A percentile compares a stretch with the other conserved stretches of the same genome.
Conservation (phyloP, 2,797 vertebrate genomes). For the Euthynnus affinis region DNA sequence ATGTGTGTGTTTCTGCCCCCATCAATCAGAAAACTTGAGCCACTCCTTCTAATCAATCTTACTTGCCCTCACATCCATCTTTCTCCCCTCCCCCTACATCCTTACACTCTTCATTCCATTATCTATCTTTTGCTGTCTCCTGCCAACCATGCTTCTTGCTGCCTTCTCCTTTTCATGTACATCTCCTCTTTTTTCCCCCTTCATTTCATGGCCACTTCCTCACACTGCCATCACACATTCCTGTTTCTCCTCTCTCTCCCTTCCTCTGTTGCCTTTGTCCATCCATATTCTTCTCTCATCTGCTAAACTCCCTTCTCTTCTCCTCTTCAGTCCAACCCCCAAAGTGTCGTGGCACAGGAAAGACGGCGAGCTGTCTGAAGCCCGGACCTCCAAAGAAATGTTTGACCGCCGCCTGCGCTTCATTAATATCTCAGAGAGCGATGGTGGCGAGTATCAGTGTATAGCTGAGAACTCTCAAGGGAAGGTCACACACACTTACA, state of each 20-base stretch:
- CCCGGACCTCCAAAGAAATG: constrained; percentile 82
- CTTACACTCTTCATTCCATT: constrained; percentile 21
- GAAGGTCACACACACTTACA: constrained; percentile 84
- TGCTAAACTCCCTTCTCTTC: not conserved
- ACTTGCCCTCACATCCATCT: constrained; percentile 42
- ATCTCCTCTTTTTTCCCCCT: not conserved
- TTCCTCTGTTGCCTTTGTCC: not conserved
- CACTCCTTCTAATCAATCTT: constrained; percentile 53
- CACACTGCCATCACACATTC: too few species aligned
- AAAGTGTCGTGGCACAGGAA: constrained; percentile 87
- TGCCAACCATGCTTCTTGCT: constrained; percentile 13
- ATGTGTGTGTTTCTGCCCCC: constrained; percentile 3
- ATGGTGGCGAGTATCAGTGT: constrained; percentile 92
- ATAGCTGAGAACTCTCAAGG: constrained; percentile 89
- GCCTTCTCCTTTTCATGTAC: not conserved
- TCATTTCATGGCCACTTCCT: not conserved
- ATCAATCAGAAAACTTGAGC: constrained; percentile 47
- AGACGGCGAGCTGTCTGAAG: constrained; percentile 84
- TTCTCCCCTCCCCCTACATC: constrained; percentile 18
- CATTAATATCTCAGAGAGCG: constrained; percentile 86
- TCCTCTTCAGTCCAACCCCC: constrained; percentile 88
- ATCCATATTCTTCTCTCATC: not conserved
- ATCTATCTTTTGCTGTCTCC: constrained; percentile 25
- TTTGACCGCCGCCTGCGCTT: constrained; percentile 88
- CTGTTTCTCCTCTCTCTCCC: not conserved